Evolutionary conservation across 1,140 invertebrate species (phyloP).

Genomic region (Eciton burchellii): DNA sequence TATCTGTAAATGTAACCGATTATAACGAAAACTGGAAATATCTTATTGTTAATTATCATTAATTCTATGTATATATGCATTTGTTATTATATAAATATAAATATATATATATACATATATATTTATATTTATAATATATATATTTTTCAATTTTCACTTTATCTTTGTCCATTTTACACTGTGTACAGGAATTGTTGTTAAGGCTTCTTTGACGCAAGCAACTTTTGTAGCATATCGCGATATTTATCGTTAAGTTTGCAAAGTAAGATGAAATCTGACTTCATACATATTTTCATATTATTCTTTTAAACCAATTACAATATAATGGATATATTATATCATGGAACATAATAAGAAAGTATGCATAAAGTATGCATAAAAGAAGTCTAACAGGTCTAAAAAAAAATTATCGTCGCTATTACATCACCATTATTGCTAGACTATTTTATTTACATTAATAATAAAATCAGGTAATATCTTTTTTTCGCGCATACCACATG

Average conservation of each 20-base stretch:
- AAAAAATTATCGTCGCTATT: constrained; percentile 61
- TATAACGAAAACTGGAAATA: neutral
- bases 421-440: constrained; percentile 64
- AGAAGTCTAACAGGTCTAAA: constrained; percentile 51
- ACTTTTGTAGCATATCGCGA: neutral
- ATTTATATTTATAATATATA: constrained; percentile 7
- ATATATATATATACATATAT: neutral
- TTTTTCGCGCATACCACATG: constrained; percentile 4
- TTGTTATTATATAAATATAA: neutral
- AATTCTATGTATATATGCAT: constrained; percentile 18
- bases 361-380: constrained; percentile 26
- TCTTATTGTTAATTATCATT: neutral
- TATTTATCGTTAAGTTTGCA: neutral
- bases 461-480: constrained; percentile 74
- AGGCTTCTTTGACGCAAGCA: constrained; percentile 9
- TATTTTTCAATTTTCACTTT: constrained; percentile 32
- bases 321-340: neutral
- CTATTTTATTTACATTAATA: constrained; percentile 78
- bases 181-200: constrained; percentile 15
- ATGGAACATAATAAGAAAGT: constrained; percentile 3
- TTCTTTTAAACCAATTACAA: neutral
- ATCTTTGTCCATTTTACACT: neutral
- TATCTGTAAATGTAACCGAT: neutral
- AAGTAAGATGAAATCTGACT: neutral
- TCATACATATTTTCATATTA: constrained; percentile 34